These are phyloP conservation scores for Tetraneura akinire DNA, from an alignment of 1,140 invertebrate genomes.

Conservation along the genomic window DNA sequence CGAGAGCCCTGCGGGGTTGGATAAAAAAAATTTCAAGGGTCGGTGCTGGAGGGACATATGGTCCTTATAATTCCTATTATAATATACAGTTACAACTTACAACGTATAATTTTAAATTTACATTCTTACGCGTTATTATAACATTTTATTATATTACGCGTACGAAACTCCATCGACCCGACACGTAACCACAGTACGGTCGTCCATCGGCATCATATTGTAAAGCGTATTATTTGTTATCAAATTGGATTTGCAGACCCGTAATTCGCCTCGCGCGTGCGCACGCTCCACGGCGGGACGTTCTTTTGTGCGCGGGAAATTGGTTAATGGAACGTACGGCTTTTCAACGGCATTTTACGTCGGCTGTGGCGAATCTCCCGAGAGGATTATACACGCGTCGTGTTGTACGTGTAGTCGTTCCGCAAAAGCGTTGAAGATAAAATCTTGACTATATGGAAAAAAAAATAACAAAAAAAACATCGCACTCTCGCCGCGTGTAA, in stretches of 20 bases:
- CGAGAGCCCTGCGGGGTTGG: too few relatives aligned
- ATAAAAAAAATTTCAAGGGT: too few relatives aligned
- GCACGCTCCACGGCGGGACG: neutral
- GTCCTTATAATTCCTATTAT: too few relatives aligned
- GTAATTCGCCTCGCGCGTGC: neutral
- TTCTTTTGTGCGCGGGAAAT: constrained; percentile 22
- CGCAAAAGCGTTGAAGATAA: too few relatives aligned
- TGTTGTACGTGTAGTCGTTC: too few relatives aligned
- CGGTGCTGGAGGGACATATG: too few relatives aligned
- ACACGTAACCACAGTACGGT: neutral
- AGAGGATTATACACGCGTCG: neutral
- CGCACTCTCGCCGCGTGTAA: neutral
- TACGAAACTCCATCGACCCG: neutral
- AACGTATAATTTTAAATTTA: too few relatives aligned
- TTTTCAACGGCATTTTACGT: constrained; percentile 23
- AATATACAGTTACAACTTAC: too few relatives aligned
- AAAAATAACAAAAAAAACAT: neutral
- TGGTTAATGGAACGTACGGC: constrained; percentile 45
- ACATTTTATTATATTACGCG: too few relatives aligned
- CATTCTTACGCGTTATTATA: too few relatives aligned
- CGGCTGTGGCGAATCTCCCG: neutral
- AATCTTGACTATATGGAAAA: too few relatives aligned
- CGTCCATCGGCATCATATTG: neutral
- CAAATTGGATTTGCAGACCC: constrained; percentile 42
- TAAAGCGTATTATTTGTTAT: too few relatives aligned